Conservation (phyloP, 2,888 invertebrate species). For the Gymnocheta viridis region DNA sequence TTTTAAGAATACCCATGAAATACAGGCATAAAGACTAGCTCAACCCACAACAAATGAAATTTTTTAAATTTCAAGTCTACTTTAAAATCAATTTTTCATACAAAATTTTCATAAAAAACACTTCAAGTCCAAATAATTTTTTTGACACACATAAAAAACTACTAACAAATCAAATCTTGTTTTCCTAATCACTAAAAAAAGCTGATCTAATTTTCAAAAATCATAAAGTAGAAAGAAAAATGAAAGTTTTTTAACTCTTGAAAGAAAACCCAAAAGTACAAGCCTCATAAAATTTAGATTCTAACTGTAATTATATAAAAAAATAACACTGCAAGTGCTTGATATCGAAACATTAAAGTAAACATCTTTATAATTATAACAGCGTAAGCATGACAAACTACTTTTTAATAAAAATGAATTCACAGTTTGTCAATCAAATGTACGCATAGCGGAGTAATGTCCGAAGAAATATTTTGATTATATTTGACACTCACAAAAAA, state of each 20-base stretch:
- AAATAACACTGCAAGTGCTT: constrained; percentile 48
- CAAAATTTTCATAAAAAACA: neutral
- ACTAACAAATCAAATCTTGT: neutral
- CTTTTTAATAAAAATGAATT: neutral
- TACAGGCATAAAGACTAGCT: too few relatives aligned
- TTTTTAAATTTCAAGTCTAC: too few relatives aligned
- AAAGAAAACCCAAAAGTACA: constrained; percentile 1
- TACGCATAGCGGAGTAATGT: neutral
- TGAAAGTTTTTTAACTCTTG: constrained; percentile 56
- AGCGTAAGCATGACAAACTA: constrained; percentile 63
- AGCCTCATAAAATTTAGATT: constrained; percentile 46
- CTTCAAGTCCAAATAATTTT: too few relatives aligned
- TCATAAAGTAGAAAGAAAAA: constrained; percentile 61
- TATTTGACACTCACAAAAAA: too few relatives aligned
- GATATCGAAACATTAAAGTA: constrained; percentile 31
- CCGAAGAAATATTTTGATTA: too few relatives aligned
- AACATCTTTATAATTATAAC: constrained; percentile 48
- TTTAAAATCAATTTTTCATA: neutral
- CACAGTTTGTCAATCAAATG: neutral
- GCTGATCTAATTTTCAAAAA: constrained; percentile 47
- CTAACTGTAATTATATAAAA: constrained; percentile 65
- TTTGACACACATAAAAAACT: neutral
- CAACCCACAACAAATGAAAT: too few relatives aligned
- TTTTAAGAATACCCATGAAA: too few relatives aligned
- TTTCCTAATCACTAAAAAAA: constrained; percentile 25